A percentile compares a stretch with the other conserved stretches of the same genome.
These are phyloP conservation scores for Nipponacmea schrenckii DNA, from an alignment of 2,888 invertebrate genomes.

Conservation along the genomic window DNA sequence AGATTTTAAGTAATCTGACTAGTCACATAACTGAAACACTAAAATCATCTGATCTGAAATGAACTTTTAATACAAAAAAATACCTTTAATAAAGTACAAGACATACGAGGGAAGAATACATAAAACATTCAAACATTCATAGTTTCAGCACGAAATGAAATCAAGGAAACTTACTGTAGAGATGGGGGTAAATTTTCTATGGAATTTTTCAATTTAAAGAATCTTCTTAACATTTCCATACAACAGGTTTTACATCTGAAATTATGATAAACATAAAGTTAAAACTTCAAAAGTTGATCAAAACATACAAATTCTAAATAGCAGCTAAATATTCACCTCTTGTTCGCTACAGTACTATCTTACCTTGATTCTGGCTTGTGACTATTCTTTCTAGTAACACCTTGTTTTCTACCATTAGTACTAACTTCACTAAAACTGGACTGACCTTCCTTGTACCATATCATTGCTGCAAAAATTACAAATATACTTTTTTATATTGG, in stretches of 20 bases:
- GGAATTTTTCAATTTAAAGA: slow-evolving; percentile 22
- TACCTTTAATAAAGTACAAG: too few species aligned
- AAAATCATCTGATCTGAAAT: too few species aligned
- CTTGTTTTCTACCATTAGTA: slow-evolving; percentile 54
- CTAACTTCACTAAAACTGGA: slow-evolving; percentile 40
- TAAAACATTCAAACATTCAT: too few species aligned
- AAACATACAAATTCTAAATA: not conserved
- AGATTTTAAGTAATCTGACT: too few species aligned
- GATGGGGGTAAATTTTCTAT: not conserved
- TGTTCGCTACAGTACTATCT: too few species aligned
- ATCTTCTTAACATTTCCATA: slow-evolving; percentile 33
- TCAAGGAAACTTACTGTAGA: too few species aligned
- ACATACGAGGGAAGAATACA: too few species aligned
- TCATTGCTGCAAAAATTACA: slow-evolving; percentile 38
- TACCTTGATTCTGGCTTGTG: slow-evolving; percentile 50
- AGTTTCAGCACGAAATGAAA: too few species aligned
- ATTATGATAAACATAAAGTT: not conserved
- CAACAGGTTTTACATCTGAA: slow-evolving; percentile 22
- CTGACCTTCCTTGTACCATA: slow-evolving; percentile 37
- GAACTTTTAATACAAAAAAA: too few species aligned
- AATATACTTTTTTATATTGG: too few species aligned
- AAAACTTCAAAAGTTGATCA: slow-evolving; percentile 7
- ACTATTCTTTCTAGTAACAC: slow-evolving; percentile 43
- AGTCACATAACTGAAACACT: too few species aligned
- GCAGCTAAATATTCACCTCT: too few species aligned